Evolutionary conservation across 2,888 invertebrate species (phyloP).

Genomic region (Ennomos erosarius): DNA sequence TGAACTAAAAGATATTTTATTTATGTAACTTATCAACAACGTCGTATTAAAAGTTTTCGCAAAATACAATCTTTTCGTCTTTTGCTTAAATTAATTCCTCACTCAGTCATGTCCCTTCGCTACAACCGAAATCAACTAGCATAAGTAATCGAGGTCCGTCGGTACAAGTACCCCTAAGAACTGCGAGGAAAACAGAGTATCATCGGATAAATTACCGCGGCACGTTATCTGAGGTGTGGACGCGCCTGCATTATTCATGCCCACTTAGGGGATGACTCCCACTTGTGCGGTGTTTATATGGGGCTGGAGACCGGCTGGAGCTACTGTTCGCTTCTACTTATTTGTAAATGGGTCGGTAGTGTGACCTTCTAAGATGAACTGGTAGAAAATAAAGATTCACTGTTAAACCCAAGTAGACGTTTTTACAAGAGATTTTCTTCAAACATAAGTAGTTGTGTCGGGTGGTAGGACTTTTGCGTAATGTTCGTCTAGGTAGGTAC

Average conservation of each 20-base stretch:
- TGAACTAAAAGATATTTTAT: too few relatives aligned
- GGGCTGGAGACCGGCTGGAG: constrained; percentile 1
- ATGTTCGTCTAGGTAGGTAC: too few relatives aligned
- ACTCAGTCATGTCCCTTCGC: constrained; percentile 7
- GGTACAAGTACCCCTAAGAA: constrained; percentile 24
- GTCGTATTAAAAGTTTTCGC: too few relatives aligned
- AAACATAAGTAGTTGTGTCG: too few relatives aligned
- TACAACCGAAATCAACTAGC: constrained; percentile 3
- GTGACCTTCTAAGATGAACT: neutral
- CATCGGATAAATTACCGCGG: constrained; percentile 59
- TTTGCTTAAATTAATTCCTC: neutral
- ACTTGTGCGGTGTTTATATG: constrained; percentile 36
- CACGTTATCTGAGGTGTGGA: constrained; percentile 57
- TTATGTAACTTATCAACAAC: too few relatives aligned
- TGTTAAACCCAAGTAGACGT: too few relatives aligned
- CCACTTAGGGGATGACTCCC: constrained; percentile 63
- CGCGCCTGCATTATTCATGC: constrained; percentile 73
- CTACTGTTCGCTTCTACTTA: neutral
- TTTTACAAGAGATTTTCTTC: too few relatives aligned
- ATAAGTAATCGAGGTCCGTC: constrained; percentile 20
- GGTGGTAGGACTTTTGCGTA: too few relatives aligned
- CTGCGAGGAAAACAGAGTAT: constrained; percentile 36
- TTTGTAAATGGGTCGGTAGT: constrained; percentile 5
- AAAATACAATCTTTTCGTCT: too few relatives aligned
- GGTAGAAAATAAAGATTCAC: too few relatives aligned